These are phyloP conservation scores for Garra rufa DNA, from an alignment of 2,113 vertebrate genomes.

Conservation along the genomic window DNA sequence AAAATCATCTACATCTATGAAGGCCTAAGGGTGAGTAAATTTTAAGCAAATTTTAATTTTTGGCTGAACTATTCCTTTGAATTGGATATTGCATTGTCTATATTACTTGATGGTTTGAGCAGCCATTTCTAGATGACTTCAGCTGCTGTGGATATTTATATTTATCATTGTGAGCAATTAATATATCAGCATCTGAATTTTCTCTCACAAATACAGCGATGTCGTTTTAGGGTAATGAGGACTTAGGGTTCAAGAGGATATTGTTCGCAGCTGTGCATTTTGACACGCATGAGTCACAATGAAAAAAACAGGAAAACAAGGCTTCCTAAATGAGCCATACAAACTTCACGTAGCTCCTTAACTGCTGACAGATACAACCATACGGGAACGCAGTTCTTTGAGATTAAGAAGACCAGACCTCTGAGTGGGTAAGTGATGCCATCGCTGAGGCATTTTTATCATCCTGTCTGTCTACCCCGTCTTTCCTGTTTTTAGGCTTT, in stretches of 20 bases:
- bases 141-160: neutral
- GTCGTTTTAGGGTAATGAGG: neutral
- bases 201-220: neutral
- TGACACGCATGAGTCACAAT: constrained; percentile 33
- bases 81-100: neutral
- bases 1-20: too few species aligned
- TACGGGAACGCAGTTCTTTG: constrained; percentile 98
- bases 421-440: constrained; percentile 87
- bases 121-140: neutral
- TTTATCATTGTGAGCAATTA: constrained; percentile 5
- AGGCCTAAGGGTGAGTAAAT: too few species aligned
- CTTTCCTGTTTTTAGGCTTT: constrained; percentile 17
- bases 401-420: constrained; percentile 95
- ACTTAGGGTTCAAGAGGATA: neutral
- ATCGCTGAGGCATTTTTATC: neutral
- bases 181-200: neutral
- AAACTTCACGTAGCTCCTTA: constrained; percentile 64
- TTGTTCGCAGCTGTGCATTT: constrained; percentile 35
- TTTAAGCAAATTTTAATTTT: too few species aligned
- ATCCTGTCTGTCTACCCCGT: neutral
- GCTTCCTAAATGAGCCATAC: constrained; percentile 24
- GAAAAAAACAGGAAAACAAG: neutral
- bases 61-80: too few species aligned
- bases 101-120: neutral
- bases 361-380: constrained; percentile 92